Evolutionary conservation across 2,113 vertebrate species (phyloP).

Genomic region (Rynchops niger): DNA sequence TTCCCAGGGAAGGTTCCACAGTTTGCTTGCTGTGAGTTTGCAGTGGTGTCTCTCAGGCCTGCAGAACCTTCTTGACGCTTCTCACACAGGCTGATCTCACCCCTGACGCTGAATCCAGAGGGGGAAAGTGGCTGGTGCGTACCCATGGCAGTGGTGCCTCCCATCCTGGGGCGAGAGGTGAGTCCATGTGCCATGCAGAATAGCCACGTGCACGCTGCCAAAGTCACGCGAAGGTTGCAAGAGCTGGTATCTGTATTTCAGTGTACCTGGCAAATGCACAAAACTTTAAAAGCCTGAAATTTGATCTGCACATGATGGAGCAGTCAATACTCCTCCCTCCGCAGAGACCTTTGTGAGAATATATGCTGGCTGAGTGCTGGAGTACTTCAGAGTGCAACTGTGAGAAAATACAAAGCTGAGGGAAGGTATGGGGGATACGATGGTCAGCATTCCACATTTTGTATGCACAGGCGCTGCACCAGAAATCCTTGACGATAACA

Average conservation of each 20-base stretch:
- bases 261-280: conserved; percentile 54
- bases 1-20: background rate
- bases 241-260: conserved; percentile 35
- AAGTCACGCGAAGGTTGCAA: conserved; percentile 61
- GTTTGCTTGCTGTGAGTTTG: background rate
- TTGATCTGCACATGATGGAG: conserved; percentile 23
- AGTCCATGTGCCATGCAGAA: background rate
- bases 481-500: background rate
- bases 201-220: background rate
- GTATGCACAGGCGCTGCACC: background rate
- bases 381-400: background rate
- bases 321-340: conserved; percentile 48
- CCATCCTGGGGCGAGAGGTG: background rate
- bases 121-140: background rate
- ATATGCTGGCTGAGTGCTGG: background rate
- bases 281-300: conserved; percentile 65
- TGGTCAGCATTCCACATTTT: background rate
- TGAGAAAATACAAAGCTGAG: conserved; percentile 1
- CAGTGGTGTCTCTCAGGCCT: background rate
- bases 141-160: background rate
- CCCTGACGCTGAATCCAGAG: background rate
- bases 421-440: background rate
- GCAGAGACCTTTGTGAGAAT: background rate
- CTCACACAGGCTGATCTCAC: background rate
- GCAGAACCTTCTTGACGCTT: background rate